phyloP scores from a whole-genome alignment of 2,797 vertebrate species.

The Poecilia picta region DNA sequence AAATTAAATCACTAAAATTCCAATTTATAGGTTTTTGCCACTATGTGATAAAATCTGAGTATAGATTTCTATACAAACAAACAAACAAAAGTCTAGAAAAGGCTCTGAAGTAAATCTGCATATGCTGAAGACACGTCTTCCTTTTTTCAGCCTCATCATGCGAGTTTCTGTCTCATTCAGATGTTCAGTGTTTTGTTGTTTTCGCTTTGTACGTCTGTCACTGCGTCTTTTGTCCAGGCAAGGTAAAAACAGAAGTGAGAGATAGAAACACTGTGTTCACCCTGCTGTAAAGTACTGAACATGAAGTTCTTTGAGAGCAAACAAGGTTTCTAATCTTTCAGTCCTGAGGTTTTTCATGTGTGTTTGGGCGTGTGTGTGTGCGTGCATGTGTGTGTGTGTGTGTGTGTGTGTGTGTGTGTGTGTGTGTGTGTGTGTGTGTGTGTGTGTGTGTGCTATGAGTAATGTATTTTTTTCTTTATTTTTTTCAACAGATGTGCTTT shows the following conservation, averaged over 20 bases:
- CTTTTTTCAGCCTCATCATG: slow-evolving; percentile 45
- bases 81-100: slow-evolving; percentile 10
- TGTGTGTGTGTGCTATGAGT: slow-evolving; percentile 12
- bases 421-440: too few species aligned
- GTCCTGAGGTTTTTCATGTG: slow-evolving; percentile 21
- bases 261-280: slow-evolving; percentile 59
- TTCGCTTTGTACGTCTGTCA: slow-evolving; percentile 58
- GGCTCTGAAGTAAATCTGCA: slow-evolving; percentile 22
- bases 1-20: not conserved
- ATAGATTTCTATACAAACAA: not conserved
- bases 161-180: slow-evolving; percentile 51
- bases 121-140: slow-evolving; percentile 22
- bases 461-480: slow-evolving; percentile 4
- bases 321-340: slow-evolving; percentile 48
- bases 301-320: slow-evolving; percentile 58
- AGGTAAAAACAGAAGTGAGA: slow-evolving; percentile 53
- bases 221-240: slow-evolving; percentile 51
- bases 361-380: not conserved
- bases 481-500: slow-evolving; percentile 45
- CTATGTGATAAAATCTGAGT: not conserved
- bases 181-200: slow-evolving; percentile 57
- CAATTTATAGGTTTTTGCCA: not conserved
- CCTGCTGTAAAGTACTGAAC: slow-evolving; percentile 51
- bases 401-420: slow-evolving; percentile 5
- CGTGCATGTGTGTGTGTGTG: not conserved